Base-by-base conservation (phyloP, 2,113 vertebrate species). In the Chloebia gouldiae region DNA sequence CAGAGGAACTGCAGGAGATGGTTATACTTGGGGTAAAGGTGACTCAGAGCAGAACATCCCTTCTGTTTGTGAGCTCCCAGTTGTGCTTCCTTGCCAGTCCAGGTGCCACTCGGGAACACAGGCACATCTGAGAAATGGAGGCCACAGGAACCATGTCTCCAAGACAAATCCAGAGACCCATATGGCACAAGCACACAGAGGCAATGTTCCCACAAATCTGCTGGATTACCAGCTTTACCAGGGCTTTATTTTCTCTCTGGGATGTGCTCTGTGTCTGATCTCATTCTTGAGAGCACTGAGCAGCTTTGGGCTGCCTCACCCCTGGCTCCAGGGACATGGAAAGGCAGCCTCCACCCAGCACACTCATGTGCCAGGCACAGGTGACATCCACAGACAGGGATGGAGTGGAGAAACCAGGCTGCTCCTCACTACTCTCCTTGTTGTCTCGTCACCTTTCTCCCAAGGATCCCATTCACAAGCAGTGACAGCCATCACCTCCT, bases 391-490 rank as follows among this genome's bases (percentile, higher is more conserved):
- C 35, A 60, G 37, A 53, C 40, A 40, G 44, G 42, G 15, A 31
- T 31, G 17, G 22, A 35, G 23, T 37, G 24, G 24, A 15, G 23
- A 56, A 81, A 10, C 33, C 19, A 18, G 6, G 14, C n/a, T 88
- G 73, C 37, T 54, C 50, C 49, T 63, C 31, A 40, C 8, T 53
- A 54, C 5, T 1, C 8, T 59, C 17, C 17, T 40, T 40, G 11
- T 28, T 76, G 7, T 57, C 42, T 54, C 4, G 0, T 35, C 20
- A 35, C 44, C 63, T 64, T 77, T 45, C 28, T 63, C 35, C 33
- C 1, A 0, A 44, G 24, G 20, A 51, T 71, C 9, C 25, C 2
- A 2, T 45, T 40, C 49, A 45, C 3, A 30, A 42, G 30, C 33
- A 35, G 27, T 22, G 33, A 37, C 14, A 57, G 33, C 65, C 30